phyloP scores from a whole-genome alignment of 1,140 invertebrate genomes.

The Nomia melanderi region DNA sequence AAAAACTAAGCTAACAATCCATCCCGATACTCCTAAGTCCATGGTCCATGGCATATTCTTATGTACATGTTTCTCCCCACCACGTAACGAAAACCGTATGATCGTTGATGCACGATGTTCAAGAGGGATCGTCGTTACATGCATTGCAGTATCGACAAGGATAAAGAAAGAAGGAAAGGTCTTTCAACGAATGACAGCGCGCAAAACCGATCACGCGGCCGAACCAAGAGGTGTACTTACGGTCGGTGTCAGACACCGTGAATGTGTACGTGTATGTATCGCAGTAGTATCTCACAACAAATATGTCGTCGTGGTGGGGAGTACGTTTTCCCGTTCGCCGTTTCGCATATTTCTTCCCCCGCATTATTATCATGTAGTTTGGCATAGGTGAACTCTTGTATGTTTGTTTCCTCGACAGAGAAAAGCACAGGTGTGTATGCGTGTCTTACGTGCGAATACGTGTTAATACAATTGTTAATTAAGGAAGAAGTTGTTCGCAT shows the following conservation, averaged over 20 bases:
- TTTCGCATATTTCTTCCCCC: slow-evolving; percentile 56
- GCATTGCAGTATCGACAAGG: slow-evolving; percentile 35
- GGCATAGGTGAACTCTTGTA: slow-evolving; percentile 22
- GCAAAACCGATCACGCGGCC: slow-evolving; percentile 46
- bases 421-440: slow-evolving; percentile 22
- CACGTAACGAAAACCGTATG: slow-evolving; percentile 10
- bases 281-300: slow-evolving; percentile 58
- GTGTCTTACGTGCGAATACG: not conserved
- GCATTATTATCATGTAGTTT: slow-evolving; percentile 56
- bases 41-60: no score
- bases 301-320: slow-evolving; percentile 59
- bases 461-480: not conserved
- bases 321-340: slow-evolving; percentile 55
- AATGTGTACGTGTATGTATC: slow-evolving; percentile 31
- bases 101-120: slow-evolving; percentile 35
- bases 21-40: no score
- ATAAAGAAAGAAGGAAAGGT: slow-evolving; percentile 31
- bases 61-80: slow-evolving; percentile 1
- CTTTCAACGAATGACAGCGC: slow-evolving; percentile 40
- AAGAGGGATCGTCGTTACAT: slow-evolving; percentile 3
- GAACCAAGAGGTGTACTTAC: slow-evolving; percentile 30
- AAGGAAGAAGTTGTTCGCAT: not conserved
- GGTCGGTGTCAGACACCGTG: slow-evolving; percentile 25
- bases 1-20: no score
- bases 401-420: not conserved